A percentile compares a stretch with the other conserved stretches of the same genome.
Conservation (phyloP, 1,140 invertebrate genomes). For the Sminthurinus signatus region DNA sequence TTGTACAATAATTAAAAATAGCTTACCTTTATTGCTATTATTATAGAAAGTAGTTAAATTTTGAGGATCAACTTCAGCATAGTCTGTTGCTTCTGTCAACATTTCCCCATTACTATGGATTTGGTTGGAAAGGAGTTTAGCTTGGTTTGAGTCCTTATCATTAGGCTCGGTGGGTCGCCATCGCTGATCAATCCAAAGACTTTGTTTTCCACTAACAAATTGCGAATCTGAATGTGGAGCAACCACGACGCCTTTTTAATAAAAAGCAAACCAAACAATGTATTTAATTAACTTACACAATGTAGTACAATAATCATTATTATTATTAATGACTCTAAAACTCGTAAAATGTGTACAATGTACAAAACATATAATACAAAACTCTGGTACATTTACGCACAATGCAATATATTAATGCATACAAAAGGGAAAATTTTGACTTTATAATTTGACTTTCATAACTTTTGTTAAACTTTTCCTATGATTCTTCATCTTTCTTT, state of each 20-base stretch:
- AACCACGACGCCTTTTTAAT: slow-evolving; percentile 33
- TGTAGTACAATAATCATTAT: no score
- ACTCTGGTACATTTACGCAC: no score
- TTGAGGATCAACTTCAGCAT: slow-evolving; percentile 68
- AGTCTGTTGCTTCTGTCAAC: slow-evolving; percentile 54
- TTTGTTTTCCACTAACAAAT: slow-evolving; percentile 55
- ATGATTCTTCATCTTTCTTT: no score
- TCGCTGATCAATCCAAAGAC: slow-evolving; percentile 66
- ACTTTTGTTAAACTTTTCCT: no score
- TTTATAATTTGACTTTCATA: no score
- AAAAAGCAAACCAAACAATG: no score
- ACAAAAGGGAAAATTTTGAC: no score
- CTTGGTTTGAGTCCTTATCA: slow-evolving; percentile 57
- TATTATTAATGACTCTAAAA: no score
- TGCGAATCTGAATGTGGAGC: slow-evolving; percentile 40
- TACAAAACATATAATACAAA: no score
- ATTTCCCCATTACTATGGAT: slow-evolving; percentile 42
- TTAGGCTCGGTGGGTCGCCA: slow-evolving; percentile 58
- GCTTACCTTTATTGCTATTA: slow-evolving; percentile 50
- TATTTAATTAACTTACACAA: no score
- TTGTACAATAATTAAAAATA: slow-evolving; percentile 34
- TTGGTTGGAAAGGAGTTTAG: slow-evolving; percentile 55
- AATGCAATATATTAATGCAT: no score
- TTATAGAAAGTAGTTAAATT: slow-evolving; percentile 74
- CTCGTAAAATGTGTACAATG: no score